phyloP scores from a whole-genome alignment of 2,888 invertebrate species.

The Dioctria linearis region DNA sequence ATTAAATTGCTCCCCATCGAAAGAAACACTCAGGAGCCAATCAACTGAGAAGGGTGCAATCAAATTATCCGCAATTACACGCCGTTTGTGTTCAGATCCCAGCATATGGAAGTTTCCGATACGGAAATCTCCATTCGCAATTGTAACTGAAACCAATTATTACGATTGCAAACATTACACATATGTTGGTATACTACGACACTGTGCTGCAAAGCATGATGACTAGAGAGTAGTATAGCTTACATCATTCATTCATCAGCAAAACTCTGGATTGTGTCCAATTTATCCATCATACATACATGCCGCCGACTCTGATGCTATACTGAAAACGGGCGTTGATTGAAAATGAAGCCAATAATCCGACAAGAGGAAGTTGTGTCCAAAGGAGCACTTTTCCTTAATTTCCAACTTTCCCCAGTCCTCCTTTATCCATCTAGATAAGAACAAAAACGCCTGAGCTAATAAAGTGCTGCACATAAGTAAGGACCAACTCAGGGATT shows the following conservation, averaged over 20 bases:
- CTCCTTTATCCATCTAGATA: background rate
- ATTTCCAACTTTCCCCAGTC: background rate
- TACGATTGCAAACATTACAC: background rate
- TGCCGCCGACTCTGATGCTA: background rate
- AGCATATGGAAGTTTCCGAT: conserved; percentile 33
- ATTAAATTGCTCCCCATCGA: too few species aligned
- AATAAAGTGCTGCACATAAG: conserved; percentile 21
- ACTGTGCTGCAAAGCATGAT: background rate
- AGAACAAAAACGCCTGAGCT: background rate
- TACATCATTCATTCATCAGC: conserved; percentile 30
- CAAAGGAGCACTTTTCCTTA: conserved; percentile 35
- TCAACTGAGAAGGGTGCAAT: conserved; percentile 43
- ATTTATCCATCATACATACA: conserved; percentile 6
- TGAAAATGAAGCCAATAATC: conserved; percentile 54
- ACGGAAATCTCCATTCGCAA: conserved; percentile 50
- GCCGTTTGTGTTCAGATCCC: conserved; percentile 36
- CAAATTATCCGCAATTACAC: conserved; percentile 52
- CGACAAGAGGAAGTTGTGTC: conserved; percentile 12
- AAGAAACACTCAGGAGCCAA: conserved; percentile 33
- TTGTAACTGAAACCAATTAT: conserved; percentile 52
- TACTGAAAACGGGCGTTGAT: conserved; percentile 33
- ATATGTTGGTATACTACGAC: background rate
- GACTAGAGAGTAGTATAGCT: too few species aligned
- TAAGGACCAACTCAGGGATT: background rate
- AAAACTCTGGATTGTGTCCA: conserved; percentile 17